Percentiles rank a stretch among this genome's conserved stretches.
These are phyloP conservation scores for Trematomus loennbergii DNA, from an alignment of 2,113 vertebrate species.

Conservation along the genomic window DNA sequence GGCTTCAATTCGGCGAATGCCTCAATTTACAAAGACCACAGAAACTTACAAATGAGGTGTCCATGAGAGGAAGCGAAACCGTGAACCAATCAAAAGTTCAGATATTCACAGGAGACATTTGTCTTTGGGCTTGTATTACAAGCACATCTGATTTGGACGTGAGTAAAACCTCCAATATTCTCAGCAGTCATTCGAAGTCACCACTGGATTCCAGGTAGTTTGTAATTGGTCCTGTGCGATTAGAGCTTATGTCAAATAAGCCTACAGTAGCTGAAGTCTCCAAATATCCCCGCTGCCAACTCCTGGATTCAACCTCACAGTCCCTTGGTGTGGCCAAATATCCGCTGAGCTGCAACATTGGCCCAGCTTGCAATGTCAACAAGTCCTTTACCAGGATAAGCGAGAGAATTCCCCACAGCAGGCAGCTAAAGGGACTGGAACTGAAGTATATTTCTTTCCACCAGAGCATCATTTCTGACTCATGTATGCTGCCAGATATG, in stretches of 20 bases:
- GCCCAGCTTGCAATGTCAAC: slow-evolving; percentile 43
- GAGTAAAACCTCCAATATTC: slow-evolving; percentile 44
- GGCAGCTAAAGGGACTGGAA: slow-evolving; percentile 4
- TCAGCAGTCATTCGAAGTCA: slow-evolving; percentile 44
- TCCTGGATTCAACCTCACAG: slow-evolving; percentile 36
- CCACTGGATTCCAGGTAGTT: slow-evolving; percentile 50
- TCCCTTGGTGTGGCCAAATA: slow-evolving; percentile 30
- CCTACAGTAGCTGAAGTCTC: slow-evolving; percentile 40
- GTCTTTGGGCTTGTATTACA: slow-evolving; percentile 16
- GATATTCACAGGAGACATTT: slow-evolving; percentile 34
- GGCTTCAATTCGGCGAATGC: slow-evolving; percentile 1
- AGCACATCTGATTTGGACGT: slow-evolving; percentile 23
- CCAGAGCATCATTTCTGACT: slow-evolving; percentile 3
- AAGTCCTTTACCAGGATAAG: slow-evolving; percentile 49
- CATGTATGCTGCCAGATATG: slow-evolving; percentile 9
- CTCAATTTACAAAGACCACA: slow-evolving; percentile 41
- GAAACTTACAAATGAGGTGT: slow-evolving; percentile 26
- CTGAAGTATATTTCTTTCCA: slow-evolving; percentile 1
- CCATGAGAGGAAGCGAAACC: slow-evolving; percentile 10
- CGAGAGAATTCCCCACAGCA: slow-evolving; percentile 30
- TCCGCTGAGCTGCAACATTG: slow-evolving; percentile 40
- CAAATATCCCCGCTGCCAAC: slow-evolving; percentile 28
- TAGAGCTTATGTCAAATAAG: slow-evolving; percentile 56
- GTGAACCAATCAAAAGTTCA: slow-evolving; percentile 19
- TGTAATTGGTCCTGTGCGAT: slow-evolving; percentile 60